These are phyloP conservation scores for Chunga burmeisteri DNA, from an alignment of 2,113 vertebrate genomes.

Conservation along the genomic window DNA sequence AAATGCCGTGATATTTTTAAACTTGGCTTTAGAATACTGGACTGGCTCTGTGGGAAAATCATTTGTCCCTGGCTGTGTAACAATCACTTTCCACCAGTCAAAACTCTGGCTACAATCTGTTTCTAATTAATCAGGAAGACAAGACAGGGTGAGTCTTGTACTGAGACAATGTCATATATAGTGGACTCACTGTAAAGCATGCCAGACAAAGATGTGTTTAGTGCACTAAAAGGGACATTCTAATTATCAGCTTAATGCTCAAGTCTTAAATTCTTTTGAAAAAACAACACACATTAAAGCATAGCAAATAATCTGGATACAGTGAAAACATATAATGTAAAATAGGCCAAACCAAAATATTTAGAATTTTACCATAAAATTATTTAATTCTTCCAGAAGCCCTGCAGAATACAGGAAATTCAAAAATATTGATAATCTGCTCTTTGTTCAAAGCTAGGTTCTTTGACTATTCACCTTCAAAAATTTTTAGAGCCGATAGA, in stretches of 20 bases:
- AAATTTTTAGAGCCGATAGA: neutral
- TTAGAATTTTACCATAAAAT: neutral
- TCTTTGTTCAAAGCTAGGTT: neutral
- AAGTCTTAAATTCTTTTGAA: neutral
- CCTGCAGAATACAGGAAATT: neutral
- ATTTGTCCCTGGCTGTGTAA: slow-evolving; percentile 63
- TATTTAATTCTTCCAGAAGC: neutral
- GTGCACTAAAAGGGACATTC: neutral
- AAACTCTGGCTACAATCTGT: slow-evolving; percentile 61
- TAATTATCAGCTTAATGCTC: neutral
- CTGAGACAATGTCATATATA: slow-evolving; percentile 20
- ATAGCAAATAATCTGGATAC: neutral
- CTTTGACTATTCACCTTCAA: neutral
- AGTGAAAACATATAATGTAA: neutral
- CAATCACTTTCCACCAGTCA: slow-evolving; percentile 62
- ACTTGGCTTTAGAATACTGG: slow-evolving; percentile 51
- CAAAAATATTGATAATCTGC: neutral
- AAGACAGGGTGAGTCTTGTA: slow-evolving; percentile 31
- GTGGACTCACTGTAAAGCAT: neutral
- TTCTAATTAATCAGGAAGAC: slow-evolving; percentile 70
- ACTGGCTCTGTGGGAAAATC: slow-evolving; percentile 66
- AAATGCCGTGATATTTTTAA: slow-evolving; percentile 60
- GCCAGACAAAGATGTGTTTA: slow-evolving; percentile 25
- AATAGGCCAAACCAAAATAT: neutral
- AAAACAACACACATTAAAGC: neutral